Evolutionary conservation across 2,888 invertebrate genomes (phyloP), one percentile per base, ranked within the genome.

Genomic region (Dendrolimus houi): DNA sequence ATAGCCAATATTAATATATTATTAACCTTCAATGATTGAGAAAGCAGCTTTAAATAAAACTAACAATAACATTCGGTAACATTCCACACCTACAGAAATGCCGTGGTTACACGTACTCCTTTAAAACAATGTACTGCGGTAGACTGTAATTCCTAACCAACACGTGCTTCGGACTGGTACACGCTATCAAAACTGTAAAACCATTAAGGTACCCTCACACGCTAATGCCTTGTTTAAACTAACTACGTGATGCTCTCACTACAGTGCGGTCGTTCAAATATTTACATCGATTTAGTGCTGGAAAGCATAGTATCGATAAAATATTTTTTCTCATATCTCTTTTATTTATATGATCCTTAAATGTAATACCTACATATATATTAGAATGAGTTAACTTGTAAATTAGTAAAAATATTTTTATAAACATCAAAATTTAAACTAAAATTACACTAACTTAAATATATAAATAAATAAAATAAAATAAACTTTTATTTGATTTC

Each of bases 231-330:
- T 53, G 53, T 56, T 41, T 56, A 56, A 56, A 53, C 56, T 41
- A 56, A 53, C 41, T 40, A 12, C n/a, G 52, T 17, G 41, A n/a
- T 55, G 55, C 54, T 52, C 42, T 52, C 13, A 52, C 29, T 41
- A 13, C 54, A 13, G 55, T 52, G 55, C 52, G 55, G 57, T 42
- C 29, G 55, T 53, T 52, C 55, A 57, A 57, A 57, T 57, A 55
- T 57, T 57, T 57, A 57, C 57, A 55, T 52, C 53, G 52, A 13
- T 52, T 41, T 8, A 29, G n/a, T 40, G 53, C n/a, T 9, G 54
- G 40, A 47, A 47, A 8, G 12, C 10, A 1, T 12, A 29, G 29
- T 47, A 47, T 47, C 47, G 47, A 47, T 47, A 47, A 9, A 29
- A 29, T 29, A 2, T 29, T 29, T 29, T 29, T 29, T 6, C 2